Evolutionary conservation across 2,113 vertebrate species (phyloP).

Genomic region (Nycticryphes semicollaris): DNA sequence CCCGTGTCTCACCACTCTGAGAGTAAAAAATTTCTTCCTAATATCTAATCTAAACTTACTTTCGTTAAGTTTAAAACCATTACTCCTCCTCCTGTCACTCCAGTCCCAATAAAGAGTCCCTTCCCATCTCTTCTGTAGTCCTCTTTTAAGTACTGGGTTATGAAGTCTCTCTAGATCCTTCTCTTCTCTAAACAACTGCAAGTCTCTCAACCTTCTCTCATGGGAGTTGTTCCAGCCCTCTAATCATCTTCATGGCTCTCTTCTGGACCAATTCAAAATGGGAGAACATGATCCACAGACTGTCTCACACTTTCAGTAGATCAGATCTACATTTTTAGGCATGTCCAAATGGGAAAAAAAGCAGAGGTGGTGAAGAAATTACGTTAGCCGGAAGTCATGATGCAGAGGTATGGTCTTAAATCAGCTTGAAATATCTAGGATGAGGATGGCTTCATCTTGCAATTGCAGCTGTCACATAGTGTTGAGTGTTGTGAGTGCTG

Average conservation of each 20-base stretch:
- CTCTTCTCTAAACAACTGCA: not conserved
- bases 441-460: not conserved
- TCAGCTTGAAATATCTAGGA: not conserved
- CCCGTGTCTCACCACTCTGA: not conserved
- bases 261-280: not conserved
- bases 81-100: not conserved
- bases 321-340: not conserved
- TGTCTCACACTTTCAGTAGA: not conserved
- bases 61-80: not conserved
- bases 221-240: not conserved
- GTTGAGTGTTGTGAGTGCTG: not conserved
- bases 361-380: not conserved
- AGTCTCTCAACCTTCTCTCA: not conserved
- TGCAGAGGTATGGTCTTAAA: not conserved
- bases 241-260: not conserved
- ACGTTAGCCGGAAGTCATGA: not conserved
- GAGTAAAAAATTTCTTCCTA: not conserved
- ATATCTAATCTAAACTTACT: not conserved
- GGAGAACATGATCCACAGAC: not conserved
- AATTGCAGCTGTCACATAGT: not conserved
- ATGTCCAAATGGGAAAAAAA: not conserved
- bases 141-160: not conserved
- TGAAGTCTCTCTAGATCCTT: not conserved
- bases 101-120: not conserved
- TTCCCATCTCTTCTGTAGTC: not conserved